phyloP scores from a whole-genome alignment of 2,113 vertebrate genomes.

The Odontophorus gujanensis region DNA sequence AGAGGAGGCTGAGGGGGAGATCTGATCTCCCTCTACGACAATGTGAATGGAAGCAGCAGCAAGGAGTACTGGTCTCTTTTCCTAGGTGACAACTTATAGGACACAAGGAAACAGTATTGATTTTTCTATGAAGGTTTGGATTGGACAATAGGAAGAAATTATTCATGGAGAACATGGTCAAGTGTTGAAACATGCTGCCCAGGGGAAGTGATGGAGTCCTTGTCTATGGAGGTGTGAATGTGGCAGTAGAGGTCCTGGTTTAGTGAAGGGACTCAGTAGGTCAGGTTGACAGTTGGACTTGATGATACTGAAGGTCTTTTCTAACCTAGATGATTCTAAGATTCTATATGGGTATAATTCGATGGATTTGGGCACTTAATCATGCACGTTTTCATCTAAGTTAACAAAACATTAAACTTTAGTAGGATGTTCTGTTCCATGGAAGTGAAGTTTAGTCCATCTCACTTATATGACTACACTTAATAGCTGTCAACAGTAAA shows the following conservation, averaged over 20 bases:
- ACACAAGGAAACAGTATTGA: neutral
- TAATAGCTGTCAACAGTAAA: neutral
- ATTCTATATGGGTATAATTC: neutral
- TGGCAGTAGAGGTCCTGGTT: neutral
- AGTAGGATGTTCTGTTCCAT: neutral
- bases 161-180: neutral
- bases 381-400: neutral
- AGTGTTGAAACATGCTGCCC: neutral
- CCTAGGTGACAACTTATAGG: neutral
- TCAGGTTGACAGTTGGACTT: neutral
- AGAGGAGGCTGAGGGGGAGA: neutral
- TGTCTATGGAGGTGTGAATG: neutral
- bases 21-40: neutral
- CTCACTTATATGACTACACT: neutral
- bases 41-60: neutral
- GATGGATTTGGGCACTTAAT: neutral
- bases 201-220: neutral
- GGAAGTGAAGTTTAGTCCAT: neutral
- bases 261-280: neutral
- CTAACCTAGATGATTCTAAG: neutral
- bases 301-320: neutral
- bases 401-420: neutral
- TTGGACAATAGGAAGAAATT: neutral
- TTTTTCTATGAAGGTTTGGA: neutral
- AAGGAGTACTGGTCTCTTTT: neutral